These are phyloP conservation scores for Hypomesus transpacificus DNA, from an alignment of 2,113 vertebrate species.

Conservation along the genomic window DNA sequence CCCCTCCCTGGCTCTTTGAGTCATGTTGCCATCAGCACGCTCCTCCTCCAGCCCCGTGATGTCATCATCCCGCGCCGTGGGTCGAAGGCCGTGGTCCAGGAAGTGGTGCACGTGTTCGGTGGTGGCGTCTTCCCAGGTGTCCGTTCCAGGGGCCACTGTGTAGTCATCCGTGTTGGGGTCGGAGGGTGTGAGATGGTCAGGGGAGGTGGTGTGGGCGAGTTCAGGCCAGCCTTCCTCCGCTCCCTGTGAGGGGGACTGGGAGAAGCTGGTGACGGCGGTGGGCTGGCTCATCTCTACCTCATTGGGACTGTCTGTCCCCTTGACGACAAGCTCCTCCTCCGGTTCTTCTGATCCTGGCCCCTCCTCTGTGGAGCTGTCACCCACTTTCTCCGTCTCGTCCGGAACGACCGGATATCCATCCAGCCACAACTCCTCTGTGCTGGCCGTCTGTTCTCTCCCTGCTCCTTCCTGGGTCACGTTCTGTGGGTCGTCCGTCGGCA, in stretches of 20 bases:
- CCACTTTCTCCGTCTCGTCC: conserved; percentile 63
- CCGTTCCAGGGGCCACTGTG: conserved; percentile 41
- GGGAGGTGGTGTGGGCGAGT: conserved; percentile 34
- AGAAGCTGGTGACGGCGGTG: conserved; percentile 39
- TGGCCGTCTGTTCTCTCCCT: conserved; percentile 46
- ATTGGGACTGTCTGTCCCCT: conserved; percentile 62
- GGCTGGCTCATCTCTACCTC: conserved; percentile 61
- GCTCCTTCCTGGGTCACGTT: conserved; percentile 63
- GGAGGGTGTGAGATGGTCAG: conserved; percentile 27
- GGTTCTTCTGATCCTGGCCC: conserved; percentile 16
- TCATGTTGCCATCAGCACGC: conserved; percentile 66
- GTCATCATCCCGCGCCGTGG: conserved; percentile 30
- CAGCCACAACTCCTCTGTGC: conserved; percentile 83
- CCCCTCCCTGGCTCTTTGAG: conserved; percentile 64
- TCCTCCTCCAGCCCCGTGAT: conserved; percentile 33
- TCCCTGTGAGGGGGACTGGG: conserved; percentile 45
- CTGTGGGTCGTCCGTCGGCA: conserved; percentile 43
- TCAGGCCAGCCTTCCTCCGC: conserved; percentile 14
- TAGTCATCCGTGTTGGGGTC: conserved; percentile 42
- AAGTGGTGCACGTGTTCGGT: conserved; percentile 46
- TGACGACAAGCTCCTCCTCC: conserved; percentile 19
- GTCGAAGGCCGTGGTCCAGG: conserved; percentile 27
- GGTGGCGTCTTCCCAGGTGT: conserved; percentile 49
- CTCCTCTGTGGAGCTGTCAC: conserved; percentile 63
- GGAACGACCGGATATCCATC: conserved; percentile 85